Conservation (phyloP, 2,888 invertebrate species). For the Caradrina clavipalpis region DNA sequence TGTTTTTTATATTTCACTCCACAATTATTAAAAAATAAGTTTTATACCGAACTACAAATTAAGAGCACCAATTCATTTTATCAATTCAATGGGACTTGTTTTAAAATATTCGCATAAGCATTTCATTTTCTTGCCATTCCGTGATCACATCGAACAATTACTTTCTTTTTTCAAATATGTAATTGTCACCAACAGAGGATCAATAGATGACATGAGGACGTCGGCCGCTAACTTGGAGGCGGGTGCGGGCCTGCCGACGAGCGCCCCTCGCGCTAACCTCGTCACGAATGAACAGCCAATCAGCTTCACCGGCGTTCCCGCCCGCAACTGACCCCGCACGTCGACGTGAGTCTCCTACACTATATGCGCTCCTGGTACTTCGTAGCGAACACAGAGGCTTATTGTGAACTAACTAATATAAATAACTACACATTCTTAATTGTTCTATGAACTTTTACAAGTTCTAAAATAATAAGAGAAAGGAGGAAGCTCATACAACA, state of each 20-base stretch:
- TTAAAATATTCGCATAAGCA: background rate
- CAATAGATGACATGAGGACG: constrained; percentile 95
- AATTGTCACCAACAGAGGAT: constrained; percentile 90
- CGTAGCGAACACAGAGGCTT: constrained; percentile 3
- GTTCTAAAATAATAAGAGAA: no score
- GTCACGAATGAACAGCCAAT: constrained; percentile 96
- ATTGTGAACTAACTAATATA: constrained; percentile 5
- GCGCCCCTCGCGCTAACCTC: constrained; percentile 93
- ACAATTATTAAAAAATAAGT: background rate
- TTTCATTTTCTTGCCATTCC: constrained; percentile 9
- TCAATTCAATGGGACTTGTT: background rate
- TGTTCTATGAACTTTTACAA: no score
- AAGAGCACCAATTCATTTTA: constrained; percentile 9
- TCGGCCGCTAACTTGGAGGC: constrained; percentile 91
- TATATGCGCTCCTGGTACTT: constrained; percentile 67
- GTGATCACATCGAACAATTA: background rate
- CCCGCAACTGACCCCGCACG: constrained; percentile 77
- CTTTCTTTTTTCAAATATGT: background rate
- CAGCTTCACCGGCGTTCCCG: constrained; percentile 93
- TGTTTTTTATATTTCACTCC: background rate
- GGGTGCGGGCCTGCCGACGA: constrained; percentile 80
- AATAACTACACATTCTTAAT: constrained; percentile 1
- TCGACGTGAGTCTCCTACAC: constrained; percentile 49
- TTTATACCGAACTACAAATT: no score
- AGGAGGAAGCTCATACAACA: no score